These are phyloP conservation scores for Platycnemis pennipes DNA, from an alignment of 2,888 invertebrate genomes.

Conservation along the genomic window DNA sequence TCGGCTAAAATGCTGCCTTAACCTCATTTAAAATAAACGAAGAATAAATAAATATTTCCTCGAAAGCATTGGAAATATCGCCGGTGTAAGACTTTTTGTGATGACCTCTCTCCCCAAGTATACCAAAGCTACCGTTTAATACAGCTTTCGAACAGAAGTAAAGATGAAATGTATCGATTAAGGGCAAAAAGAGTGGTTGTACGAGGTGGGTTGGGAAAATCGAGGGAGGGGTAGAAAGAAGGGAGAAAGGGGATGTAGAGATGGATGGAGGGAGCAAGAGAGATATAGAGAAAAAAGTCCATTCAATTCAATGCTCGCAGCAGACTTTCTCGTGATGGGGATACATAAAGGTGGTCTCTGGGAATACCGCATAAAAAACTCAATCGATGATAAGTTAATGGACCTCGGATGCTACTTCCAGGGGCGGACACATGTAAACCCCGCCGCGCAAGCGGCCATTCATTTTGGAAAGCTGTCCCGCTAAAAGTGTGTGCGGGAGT, in stretches of 20 bases:
- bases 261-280: not conserved
- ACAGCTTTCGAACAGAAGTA: too few relatives aligned
- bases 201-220: too few relatives aligned
- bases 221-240: not conserved
- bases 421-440: not conserved
- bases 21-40: too few relatives aligned
- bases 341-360: slow-evolving; percentile 11
- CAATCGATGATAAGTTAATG: slow-evolving; percentile 28
- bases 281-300: not conserved
- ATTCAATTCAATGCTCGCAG: slow-evolving; percentile 6
- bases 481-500: not conserved
- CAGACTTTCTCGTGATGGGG: slow-evolving; percentile 5
- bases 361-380: not conserved
- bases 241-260: not conserved
- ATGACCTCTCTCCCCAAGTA: too few relatives aligned
- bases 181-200: not conserved
- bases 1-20: too few relatives aligned
- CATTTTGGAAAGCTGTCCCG: not conserved
- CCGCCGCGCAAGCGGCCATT: not conserved
- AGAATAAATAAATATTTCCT: too few relatives aligned
- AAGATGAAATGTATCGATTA: too few relatives aligned
- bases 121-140: too few relatives aligned
- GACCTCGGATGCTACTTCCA: not conserved
- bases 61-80: too few relatives aligned
- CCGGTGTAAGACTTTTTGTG: too few relatives aligned